phyloP scores from a whole-genome alignment of 1,140 invertebrate species.

The Theocolax elegans region DNA sequence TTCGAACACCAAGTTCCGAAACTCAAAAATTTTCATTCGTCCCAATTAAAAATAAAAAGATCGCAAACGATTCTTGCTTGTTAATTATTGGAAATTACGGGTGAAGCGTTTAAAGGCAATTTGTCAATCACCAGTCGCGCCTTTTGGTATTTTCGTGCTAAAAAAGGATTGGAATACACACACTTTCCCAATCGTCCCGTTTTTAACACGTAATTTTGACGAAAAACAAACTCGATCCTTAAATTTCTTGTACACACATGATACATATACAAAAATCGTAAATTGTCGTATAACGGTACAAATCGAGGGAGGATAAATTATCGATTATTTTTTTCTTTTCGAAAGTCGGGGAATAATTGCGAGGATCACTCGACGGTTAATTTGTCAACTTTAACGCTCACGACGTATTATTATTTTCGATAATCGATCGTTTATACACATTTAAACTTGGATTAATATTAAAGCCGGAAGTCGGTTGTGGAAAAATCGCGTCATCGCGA shows the following conservation, averaged over 20 bases:
- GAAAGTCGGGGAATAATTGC: not conserved
- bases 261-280: no score
- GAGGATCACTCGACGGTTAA: not conserved
- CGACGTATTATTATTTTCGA: slow-evolving; percentile 14
- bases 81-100: not conserved
- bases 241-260: slow-evolving; percentile 8
- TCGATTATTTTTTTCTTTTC: not conserved
- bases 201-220: no score
- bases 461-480: not conserved
- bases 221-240: no score
- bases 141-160: not conserved
- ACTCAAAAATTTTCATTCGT: no score
- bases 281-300: slow-evolving; percentile 27
- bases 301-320: not conserved
- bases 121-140: slow-evolving; percentile 7
- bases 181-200: no score
- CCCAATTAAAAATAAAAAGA: no score
- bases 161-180: no score
- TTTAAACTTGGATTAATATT: not conserved
- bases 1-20: no score
- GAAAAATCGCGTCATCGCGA: not conserved
- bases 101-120: not conserved
- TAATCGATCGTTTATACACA: slow-evolving; percentile 10
- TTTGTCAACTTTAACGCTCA: not conserved
- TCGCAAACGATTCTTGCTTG: no score